phyloP scores from a whole-genome alignment of 2,888 invertebrate species.

The Invenusta paracnida region DNA sequence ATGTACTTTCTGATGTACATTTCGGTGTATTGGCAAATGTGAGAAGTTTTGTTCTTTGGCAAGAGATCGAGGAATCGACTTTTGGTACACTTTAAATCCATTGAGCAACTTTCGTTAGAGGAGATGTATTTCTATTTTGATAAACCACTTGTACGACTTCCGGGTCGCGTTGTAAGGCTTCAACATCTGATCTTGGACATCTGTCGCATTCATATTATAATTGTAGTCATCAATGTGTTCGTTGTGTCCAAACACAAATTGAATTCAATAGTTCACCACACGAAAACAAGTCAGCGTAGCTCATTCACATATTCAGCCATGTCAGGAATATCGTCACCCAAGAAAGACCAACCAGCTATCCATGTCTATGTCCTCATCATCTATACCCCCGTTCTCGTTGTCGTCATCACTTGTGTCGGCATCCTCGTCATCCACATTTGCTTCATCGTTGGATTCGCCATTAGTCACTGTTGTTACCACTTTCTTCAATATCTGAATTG shows the following conservation, averaged over 20 bases:
- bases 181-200: slow-evolving; percentile 23
- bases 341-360: neutral
- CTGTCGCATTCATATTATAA: slow-evolving; percentile 10
- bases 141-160: slow-evolving; percentile 23
- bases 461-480: neutral
- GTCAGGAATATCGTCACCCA: neutral
- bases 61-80: slow-evolving; percentile 6
- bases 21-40: slow-evolving; percentile 4
- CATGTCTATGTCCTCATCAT: neutral
- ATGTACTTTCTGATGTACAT: slow-evolving; percentile 19
- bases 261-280: slow-evolving; percentile 10
- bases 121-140: slow-evolving; percentile 18
- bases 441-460: neutral
- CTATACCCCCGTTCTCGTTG: neutral
- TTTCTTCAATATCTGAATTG: slow-evolving; percentile 22
- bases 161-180: slow-evolving; percentile 5
- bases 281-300: slow-evolving; percentile 19
- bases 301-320: neutral
- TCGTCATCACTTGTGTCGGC: too few relatives aligned
- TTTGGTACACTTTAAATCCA: slow-evolving; percentile 17
- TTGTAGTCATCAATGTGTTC: neutral
- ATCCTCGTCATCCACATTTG: too few relatives aligned
- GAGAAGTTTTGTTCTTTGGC: neutral
- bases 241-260: neutral
- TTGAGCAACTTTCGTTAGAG: neutral